Conservation (phyloP, 2,888 invertebrate species). For the Unio delphinus region DNA sequence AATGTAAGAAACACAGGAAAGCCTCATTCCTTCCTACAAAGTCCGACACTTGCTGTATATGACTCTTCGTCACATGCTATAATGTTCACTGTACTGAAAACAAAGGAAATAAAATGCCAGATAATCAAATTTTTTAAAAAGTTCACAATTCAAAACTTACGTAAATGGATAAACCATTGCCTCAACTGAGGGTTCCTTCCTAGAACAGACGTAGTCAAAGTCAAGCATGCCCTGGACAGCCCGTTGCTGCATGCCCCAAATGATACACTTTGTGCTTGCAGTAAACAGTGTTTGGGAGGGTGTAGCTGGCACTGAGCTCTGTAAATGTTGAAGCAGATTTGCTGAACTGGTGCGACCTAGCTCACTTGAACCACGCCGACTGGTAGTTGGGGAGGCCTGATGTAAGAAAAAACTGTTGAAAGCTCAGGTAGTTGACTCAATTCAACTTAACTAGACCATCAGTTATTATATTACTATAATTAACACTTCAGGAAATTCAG, state of each 20-base stretch:
- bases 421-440: too few species aligned
- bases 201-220: conserved; percentile 93
- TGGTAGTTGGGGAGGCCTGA: conserved; percentile 47
- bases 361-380: conserved; percentile 49
- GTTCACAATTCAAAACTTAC: conserved; percentile 51
- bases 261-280: conserved; percentile 90
- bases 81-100: too few species aligned
- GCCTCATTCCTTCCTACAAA: too few species aligned
- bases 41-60: too few species aligned
- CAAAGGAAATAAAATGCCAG: too few species aligned
- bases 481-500: too few species aligned
- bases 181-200: conserved; percentile 88
- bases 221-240: conserved; percentile 97
- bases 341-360: conserved; percentile 11
- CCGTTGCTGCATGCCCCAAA: conserved; percentile 99
- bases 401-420: not conserved
- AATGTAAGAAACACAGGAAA: too few species aligned
- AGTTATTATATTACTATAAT: too few species aligned
- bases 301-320: conserved; percentile 8
- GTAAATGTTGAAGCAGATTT: conserved; percentile 2
- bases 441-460: too few species aligned
- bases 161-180: conserved; percentile 98
- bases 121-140: too few species aligned
- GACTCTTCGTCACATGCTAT: too few species aligned
- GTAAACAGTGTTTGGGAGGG: conserved; percentile 79